Percentiles rank a stretch among this genome's conserved stretches.
Evolutionary conservation across 2,113 vertebrate species (phyloP).

Genomic region (Anseranas semipalmata): DNA sequence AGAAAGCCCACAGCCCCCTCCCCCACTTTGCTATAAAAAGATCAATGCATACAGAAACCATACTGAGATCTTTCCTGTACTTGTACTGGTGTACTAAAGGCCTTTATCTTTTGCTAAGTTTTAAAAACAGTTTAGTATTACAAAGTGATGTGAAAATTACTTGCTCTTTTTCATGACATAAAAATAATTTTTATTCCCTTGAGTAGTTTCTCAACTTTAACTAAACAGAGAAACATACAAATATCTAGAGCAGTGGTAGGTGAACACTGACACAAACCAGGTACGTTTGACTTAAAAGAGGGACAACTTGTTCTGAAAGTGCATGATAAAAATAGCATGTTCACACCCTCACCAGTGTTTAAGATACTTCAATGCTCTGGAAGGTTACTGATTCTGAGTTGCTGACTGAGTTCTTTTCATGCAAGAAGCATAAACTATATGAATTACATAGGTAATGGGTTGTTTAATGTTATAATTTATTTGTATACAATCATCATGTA

Average conservation of each 20-base stretch:
- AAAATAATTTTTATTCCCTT: background rate
- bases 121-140: background rate
- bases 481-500: conserved; percentile 56
- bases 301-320: background rate
- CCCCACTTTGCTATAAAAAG: background rate
- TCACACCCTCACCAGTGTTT: background rate
- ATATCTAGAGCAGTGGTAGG: background rate
- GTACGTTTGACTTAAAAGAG: background rate
- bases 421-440: background rate
- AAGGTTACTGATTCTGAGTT: background rate
- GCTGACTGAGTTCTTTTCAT: background rate
- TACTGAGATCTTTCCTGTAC: background rate
- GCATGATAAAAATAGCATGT: background rate
- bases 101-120: background rate
- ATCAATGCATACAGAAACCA: background rate
- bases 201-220: background rate
- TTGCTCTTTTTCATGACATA: background rate
- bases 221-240: background rate
- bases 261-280: background rate
- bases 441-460: conserved; percentile 17
- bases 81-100: background rate
- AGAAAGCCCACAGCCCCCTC: background rate
- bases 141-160: background rate
- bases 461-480: conserved; percentile 61
- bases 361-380: background rate